Evolutionary conservation across 2,797 vertebrate genomes (phyloP).

Genomic region (Tarsius wallacei): DNA sequence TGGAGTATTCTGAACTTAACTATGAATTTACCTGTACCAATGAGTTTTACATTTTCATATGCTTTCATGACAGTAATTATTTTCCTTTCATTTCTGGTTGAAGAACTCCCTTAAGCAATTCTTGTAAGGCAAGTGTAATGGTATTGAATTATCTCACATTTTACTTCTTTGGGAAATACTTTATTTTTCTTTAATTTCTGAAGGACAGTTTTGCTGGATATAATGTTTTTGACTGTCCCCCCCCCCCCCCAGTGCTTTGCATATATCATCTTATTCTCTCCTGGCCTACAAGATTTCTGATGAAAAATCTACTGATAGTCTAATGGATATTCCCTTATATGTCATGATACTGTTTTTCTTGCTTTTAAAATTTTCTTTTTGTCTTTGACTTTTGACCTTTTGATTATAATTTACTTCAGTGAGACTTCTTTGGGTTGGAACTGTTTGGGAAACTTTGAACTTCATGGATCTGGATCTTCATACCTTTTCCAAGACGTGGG

Average conservation of each 20-base stretch:
- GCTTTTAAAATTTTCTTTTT: background rate
- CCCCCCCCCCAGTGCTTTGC: background rate
- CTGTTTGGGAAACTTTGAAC: background rate
- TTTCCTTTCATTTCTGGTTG: background rate
- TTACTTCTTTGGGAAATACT: background rate
- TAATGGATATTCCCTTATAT: background rate
- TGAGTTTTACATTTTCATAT: background rate
- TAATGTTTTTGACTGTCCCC: background rate
- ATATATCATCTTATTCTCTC: background rate
- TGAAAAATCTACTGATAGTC: background rate
- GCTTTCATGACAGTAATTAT: background rate
- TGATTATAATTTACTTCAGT: background rate
- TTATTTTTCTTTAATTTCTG: background rate
- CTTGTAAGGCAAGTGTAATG: background rate
- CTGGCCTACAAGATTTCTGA: background rate
- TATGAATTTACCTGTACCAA: background rate
- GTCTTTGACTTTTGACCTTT: background rate
- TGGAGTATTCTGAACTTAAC: background rate
- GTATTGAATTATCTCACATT: background rate
- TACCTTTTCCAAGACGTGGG: background rate
- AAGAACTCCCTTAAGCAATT: background rate
- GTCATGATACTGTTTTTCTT: background rate
- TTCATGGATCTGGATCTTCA: background rate
- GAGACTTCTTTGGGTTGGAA: background rate
- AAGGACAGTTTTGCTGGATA: background rate